Percentiles rank a stretch among this genome's conserved stretches.
Conservation (phyloP, 2,888 invertebrate genomes). For the Euphydryas editha region DNA sequence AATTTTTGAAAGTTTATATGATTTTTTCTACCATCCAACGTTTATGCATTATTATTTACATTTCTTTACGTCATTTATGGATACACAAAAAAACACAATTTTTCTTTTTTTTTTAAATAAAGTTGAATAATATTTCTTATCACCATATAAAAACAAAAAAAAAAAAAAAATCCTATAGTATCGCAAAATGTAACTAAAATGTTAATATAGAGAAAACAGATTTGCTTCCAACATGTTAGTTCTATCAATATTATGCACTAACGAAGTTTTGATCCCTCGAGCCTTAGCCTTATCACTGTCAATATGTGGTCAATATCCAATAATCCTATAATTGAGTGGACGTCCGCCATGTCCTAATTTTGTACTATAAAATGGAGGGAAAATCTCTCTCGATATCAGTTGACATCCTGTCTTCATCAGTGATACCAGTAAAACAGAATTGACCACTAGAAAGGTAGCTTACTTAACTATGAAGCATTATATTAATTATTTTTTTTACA, state of each 20-base stretch:
- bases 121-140: no score
- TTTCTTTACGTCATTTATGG: no score
- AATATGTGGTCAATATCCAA: slow-evolving; percentile 72
- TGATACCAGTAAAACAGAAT: slow-evolving; percentile 56
- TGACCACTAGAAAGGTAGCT: slow-evolving; percentile 49
- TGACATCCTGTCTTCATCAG: slow-evolving; percentile 54
- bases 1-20: no score
- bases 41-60: no score
- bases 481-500: no score
- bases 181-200: neutral
- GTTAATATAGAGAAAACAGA: neutral
- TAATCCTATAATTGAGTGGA: slow-evolving; percentile 76
- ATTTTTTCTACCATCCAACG: no score
- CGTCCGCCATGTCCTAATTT: slow-evolving; percentile 52
- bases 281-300: slow-evolving; percentile 55
- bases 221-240: slow-evolving; percentile 8
- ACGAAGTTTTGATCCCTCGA: slow-evolving; percentile 71
- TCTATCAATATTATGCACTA: slow-evolving; percentile 54
- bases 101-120: no score
- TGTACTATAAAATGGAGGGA: slow-evolving; percentile 67
- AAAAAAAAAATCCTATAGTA: neutral
- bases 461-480: no score
- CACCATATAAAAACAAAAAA: no score
- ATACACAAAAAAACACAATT: no score
- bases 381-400: slow-evolving; percentile 63